phyloP scores from a whole-genome alignment of 1,140 invertebrate genomes.

The Danaus melanippus region DNA sequence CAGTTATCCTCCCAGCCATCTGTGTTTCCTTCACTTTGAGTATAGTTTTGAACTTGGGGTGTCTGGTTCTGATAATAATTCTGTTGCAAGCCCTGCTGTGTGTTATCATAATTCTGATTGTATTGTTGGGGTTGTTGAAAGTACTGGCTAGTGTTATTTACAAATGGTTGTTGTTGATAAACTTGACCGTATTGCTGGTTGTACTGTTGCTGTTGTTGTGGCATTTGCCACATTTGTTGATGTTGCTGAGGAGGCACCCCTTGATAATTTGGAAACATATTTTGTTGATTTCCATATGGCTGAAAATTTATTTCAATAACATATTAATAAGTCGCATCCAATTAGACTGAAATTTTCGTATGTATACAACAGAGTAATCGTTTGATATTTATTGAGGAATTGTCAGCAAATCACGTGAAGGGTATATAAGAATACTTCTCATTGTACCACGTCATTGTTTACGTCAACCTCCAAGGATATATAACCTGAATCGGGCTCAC shows the following conservation, averaged over 20 bases:
- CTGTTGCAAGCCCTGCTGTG: conserved; percentile 44
- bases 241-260: conserved; percentile 28
- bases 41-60: conserved; percentile 36
- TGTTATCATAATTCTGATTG: conserved; percentile 47
- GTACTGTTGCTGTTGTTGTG: conserved; percentile 38
- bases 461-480: conserved; percentile 31
- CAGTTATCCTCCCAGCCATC: conserved; percentile 67
- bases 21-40: conserved; percentile 36
- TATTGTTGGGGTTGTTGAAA: conserved; percentile 42
- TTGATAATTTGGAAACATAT: conserved; percentile 49
- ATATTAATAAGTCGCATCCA: neutral
- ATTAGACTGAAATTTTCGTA: too few species aligned
- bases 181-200: conserved; percentile 53
- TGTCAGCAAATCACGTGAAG: neutral
- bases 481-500: conserved; percentile 47
- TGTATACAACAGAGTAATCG: too few species aligned
- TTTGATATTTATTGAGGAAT: neutral
- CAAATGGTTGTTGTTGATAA: conserved; percentile 46
- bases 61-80: conserved; percentile 48
- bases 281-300: conserved; percentile 53
- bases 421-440: neutral
- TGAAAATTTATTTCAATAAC: conserved; percentile 30
- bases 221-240: conserved; percentile 43
- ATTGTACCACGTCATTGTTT: conserved; percentile 61
- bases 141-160: conserved; percentile 44